A percentile compares a stretch with the other conserved stretches of the same genome.
phyloP scores from a whole-genome alignment of 2,113 vertebrate species.

The Crotalus helleri region DNA sequence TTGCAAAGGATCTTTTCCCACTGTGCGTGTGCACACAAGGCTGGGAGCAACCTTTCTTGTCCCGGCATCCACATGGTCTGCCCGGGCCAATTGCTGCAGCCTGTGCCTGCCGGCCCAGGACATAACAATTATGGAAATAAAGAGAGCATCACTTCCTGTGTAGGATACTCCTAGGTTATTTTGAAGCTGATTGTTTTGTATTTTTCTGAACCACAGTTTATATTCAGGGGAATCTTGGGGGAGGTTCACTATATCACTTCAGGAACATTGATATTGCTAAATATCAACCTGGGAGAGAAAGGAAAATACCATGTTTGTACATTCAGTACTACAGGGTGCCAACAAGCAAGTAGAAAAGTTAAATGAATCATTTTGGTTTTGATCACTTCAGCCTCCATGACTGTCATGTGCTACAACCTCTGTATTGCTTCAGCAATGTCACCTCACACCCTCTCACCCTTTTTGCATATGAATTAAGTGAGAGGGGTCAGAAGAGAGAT shows the following conservation, averaged over 20 bases:
- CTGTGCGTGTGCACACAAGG: too few relatives aligned
- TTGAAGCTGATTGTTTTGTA: conserved; percentile 29
- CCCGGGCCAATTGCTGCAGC: too few relatives aligned
- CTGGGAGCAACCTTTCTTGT: too few relatives aligned
- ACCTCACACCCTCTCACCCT: background rate
- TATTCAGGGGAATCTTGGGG: background rate
- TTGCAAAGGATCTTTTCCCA: too few relatives aligned
- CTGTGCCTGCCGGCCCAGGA: too few relatives aligned
- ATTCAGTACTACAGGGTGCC: background rate
- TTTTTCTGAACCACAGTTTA: conserved; percentile 10
- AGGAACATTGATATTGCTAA: background rate
- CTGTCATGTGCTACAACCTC: background rate
- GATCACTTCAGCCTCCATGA: background rate
- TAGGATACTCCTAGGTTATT: background rate
- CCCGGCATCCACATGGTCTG: too few relatives aligned
- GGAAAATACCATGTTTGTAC: background rate
- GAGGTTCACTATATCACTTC: background rate
- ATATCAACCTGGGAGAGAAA: background rate
- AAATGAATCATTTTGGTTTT: background rate
- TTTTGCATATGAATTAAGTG: background rate
- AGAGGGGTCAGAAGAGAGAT: background rate
- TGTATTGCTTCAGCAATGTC: background rate
- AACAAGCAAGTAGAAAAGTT: background rate
- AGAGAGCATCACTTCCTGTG: conserved; percentile 27
- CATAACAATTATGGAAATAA: conserved; percentile 17